Conservation (phyloP, 2,797 vertebrate species). For the Geotrypetes seraphini region DNA sequence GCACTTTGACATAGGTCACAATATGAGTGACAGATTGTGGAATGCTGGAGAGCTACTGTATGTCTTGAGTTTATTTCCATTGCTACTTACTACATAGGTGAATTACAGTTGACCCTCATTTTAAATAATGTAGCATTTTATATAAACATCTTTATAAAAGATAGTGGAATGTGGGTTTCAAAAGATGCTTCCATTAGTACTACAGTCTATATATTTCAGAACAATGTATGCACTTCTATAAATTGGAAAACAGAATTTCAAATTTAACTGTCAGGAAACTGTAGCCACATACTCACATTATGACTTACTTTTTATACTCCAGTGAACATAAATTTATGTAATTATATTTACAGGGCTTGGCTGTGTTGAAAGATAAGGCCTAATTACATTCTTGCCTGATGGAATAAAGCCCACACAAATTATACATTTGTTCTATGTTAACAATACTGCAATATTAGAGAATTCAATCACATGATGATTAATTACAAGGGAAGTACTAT, state of each 20-base stretch:
- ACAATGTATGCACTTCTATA: background rate
- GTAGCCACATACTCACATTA: slow-evolving; percentile 42
- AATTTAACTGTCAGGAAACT: slow-evolving; percentile 16
- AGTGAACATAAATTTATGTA: slow-evolving; percentile 47
- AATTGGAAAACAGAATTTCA: slow-evolving; percentile 1
- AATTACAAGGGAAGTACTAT: slow-evolving; percentile 25
- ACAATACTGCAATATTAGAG: slow-evolving; percentile 36
- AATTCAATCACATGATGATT: slow-evolving; percentile 36
- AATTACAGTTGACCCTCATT: background rate
- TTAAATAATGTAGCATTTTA: rapidly evolving
- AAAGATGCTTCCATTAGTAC: background rate
- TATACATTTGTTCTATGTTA: slow-evolving; percentile 34
- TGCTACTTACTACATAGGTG: too few species aligned
- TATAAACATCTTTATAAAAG: rapidly evolving
- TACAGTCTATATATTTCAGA: background rate
- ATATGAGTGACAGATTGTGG: too few species aligned
- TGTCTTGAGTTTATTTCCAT: too few species aligned
- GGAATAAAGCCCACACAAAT: slow-evolving; percentile 28
- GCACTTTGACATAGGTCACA: too few species aligned
- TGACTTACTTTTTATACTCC: slow-evolving; percentile 37
- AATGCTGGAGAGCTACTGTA: too few species aligned
- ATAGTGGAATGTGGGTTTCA: background rate
- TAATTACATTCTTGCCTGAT: slow-evolving; percentile 50
- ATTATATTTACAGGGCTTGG: slow-evolving; percentile 55
- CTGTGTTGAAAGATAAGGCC: slow-evolving; percentile 55